These are phyloP conservation scores for Athene cunicularia DNA, from an alignment of 2,113 vertebrate genomes.

Conservation along the genomic window DNA sequence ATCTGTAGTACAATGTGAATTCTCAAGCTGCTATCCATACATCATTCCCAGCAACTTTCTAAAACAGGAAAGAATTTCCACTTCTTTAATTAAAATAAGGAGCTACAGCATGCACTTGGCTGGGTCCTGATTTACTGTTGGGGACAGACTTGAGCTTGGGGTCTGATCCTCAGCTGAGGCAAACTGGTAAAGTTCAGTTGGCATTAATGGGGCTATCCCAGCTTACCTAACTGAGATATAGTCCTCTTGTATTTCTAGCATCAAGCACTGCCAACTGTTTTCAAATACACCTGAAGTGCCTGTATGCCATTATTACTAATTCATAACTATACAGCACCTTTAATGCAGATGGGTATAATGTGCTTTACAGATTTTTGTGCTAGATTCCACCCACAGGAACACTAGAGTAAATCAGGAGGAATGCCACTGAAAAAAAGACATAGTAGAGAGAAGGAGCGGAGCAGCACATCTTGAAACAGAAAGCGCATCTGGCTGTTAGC, in stretches of 20 bases:
- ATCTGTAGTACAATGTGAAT: slow-evolving; percentile 60
- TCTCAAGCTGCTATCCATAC: slow-evolving; percentile 64
- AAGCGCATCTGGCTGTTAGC: neutral
- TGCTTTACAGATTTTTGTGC: neutral
- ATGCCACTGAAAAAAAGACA: neutral
- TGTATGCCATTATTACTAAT: slow-evolving; percentile 7
- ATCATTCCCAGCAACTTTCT: slow-evolving; percentile 52
- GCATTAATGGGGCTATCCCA: neutral
- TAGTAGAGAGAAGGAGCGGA: neutral
- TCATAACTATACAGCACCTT: neutral
- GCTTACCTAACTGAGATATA: neutral
- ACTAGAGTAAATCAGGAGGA: neutral
- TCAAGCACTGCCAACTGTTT: slow-evolving; percentile 19
- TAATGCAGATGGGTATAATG: slow-evolving; percentile 3
- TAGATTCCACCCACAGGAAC: slow-evolving; percentile 13
- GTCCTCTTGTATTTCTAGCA: neutral
- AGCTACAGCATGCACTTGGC: neutral
- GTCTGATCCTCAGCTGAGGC: neutral
- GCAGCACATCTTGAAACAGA: neutral
- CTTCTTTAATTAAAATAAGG: slow-evolving; percentile 27
- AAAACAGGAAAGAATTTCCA: slow-evolving; percentile 36
- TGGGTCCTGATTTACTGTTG: neutral
- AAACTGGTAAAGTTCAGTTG: neutral
- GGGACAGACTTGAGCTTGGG: neutral
- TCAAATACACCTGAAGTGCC: slow-evolving; percentile 25